Evolutionary conservation across 2,797 vertebrate genomes (phyloP), one percentile per base, ranked within the genome.

Genomic region (Gymnothorax javanicus): DNA sequence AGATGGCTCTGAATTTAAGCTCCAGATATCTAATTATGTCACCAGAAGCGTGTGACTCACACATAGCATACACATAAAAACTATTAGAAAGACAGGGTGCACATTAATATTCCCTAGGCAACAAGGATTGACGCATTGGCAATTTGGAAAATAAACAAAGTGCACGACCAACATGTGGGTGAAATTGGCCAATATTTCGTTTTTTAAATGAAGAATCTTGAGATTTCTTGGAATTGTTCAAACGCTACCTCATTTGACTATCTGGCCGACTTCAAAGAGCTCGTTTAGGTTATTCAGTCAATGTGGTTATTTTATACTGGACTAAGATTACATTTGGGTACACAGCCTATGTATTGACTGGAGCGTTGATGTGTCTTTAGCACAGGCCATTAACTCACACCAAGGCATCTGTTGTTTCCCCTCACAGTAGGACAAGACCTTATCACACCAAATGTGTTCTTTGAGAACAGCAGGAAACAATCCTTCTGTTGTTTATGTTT

Each of bases 11-110:
- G 62, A 69, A 87, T 71, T 77, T 50, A 85, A 77, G 84, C 75
- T 82, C 13, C 87, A 67, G 83, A 81, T 81, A 79, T 82, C 83
- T 85, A 85, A 85, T 85, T 87, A 82, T 71, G 84, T 87, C 84
- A 67, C n/a, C 23, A 62, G 84, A 84, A 84, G 25, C 20, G 15
- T 87, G 33, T 85, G 87, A 87, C 59, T 87, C 87, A 87, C 52
- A 52, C 56, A 9, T 27, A 5, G 83, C 79, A 85, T 54, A 82
- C 69, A 85, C 27, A 60, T 43, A 69, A 82, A 84, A 85, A 59
- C 50, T 79, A 27, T 82, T 59, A 71, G 71, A 69, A 79, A 20
- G 54, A 57, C 2, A 12, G 17, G 64, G 71, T 59, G 52, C 12
- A 58, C 56, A 77, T 57, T 15, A 4, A 52, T 50, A 50, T 87